Base-by-base conservation (phyloP, 2,797 vertebrate species). In the Distichodus sexfasciatus region DNA sequence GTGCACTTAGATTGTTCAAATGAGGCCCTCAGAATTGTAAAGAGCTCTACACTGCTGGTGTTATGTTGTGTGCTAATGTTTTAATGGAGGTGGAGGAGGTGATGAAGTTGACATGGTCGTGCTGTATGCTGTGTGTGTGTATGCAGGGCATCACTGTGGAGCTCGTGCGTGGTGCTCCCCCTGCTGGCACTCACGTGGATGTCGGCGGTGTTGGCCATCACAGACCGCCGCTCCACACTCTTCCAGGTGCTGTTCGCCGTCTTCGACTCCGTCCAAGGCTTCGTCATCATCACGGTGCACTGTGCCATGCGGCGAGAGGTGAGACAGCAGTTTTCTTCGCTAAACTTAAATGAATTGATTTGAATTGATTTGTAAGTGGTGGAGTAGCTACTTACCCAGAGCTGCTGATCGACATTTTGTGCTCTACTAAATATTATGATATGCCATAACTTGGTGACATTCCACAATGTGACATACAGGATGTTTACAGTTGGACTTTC, bases 121-220 rank as follows among this genome's bases (percentile, higher is more conserved):
- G 57, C 31, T 15, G 23, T 63, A 29, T 74, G 44, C 47, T 41
- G 76, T 83, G 5, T 72, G 15, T 69, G 35, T 59, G 66, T 80
- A 71, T 76, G 57, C 90, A 99, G 97, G 95, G 95, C 97, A n/a
- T 99, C 97, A 7, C 91, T 99, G 66, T 99, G 97, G 96, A 98
- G 96, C 85, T 99, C 97, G 75, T 99, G 97, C n/a, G 97, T 99
- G 82, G 96, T 99, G 82, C 93, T 99, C 77, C 97, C 97, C 40
- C 91, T 99, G 83, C 88, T 99, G 82, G 97, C 97, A 0, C 93
- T 99, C 84, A 99, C 97, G 76, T 99, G 97, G 97, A 99, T 98
- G 97, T 98, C 96, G 60, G 97, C 97, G 0, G 96, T 99, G 83
- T 86, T 99, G 80, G 97, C 97, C 85, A 99, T 99, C 89, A 99